Percentiles rank a stretch among this genome's conserved stretches.
These are phyloP conservation scores for Sesamia inferens DNA, from an alignment of 2,888 invertebrate species.

Conservation along the genomic window DNA sequence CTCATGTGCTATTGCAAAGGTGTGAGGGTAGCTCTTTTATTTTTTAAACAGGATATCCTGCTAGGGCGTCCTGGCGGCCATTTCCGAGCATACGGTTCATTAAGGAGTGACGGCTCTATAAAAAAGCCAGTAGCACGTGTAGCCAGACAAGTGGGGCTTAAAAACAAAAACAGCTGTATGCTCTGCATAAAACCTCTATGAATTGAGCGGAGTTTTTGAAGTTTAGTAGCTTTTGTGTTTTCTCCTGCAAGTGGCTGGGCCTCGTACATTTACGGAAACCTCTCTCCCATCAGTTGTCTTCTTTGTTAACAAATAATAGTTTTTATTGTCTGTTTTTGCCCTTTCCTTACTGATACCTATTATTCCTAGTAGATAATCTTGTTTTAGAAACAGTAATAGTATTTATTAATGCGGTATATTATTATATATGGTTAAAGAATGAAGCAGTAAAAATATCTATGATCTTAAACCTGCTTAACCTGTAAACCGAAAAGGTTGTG, in stretches of 20 bases:
- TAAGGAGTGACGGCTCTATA: slow-evolving; percentile 77
- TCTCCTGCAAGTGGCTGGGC: slow-evolving; percentile 27
- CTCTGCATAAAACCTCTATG: slow-evolving; percentile 47
- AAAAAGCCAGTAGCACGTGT: slow-evolving; percentile 83
- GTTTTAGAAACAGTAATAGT: background rate
- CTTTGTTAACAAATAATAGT: slow-evolving; percentile 20
- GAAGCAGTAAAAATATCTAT: slow-evolving; percentile 1
- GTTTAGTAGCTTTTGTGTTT: slow-evolving; percentile 36
- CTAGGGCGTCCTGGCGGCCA: slow-evolving; percentile 76
- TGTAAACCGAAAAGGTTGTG: slow-evolving; percentile 8
- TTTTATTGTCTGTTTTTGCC: slow-evolving; percentile 28
- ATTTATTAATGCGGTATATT: background rate
- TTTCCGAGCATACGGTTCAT: slow-evolving; percentile 84
- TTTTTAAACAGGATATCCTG: slow-evolving; percentile 88
- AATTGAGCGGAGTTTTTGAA: slow-evolving; percentile 43
- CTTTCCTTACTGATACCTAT: background rate
- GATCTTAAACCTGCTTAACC: background rate
- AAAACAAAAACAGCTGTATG: slow-evolving; percentile 66
- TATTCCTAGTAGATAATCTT: background rate
- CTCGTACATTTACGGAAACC: slow-evolving; percentile 33
- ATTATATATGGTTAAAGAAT: background rate
- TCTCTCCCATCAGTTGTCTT: slow-evolving; percentile 1
- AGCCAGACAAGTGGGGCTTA: slow-evolving; percentile 74
- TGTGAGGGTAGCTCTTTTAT: slow-evolving; percentile 86
- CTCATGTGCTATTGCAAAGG: slow-evolving; percentile 69